These are phyloP conservation scores for Acanthisitta chloris DNA, from an alignment of 2,113 vertebrate genomes.

Conservation along the genomic window DNA sequence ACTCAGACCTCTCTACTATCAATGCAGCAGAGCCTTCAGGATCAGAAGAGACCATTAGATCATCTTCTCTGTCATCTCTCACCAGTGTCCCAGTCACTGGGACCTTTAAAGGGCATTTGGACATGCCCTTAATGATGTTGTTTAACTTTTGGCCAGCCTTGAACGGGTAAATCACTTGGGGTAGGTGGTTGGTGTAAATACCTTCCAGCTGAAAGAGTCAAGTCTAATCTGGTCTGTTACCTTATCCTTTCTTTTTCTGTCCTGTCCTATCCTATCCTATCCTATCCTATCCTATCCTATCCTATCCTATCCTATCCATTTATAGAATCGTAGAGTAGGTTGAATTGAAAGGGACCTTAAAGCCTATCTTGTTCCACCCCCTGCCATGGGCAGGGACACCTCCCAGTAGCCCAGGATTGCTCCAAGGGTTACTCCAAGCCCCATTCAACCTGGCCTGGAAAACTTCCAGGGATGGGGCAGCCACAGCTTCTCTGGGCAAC, in stretches of 20 bases:
- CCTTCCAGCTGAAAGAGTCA: neutral
- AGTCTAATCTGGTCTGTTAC: neutral
- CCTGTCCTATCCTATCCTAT: no score
- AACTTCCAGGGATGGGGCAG: neutral
- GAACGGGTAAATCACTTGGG: neutral
- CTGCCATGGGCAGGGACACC: neutral
- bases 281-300: no score
- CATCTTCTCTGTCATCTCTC: neutral
- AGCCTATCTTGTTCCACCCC: rapidly evolving
- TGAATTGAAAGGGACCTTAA: no score
- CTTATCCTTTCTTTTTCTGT: no score
- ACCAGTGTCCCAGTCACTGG: neutral
- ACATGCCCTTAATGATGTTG: neutral
- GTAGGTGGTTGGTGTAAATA: neutral
- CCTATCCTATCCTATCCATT: neutral
- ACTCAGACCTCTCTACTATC: neutral
- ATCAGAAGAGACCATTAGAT: neutral
- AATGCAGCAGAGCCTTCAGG: no score
- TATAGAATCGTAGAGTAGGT: neutral
- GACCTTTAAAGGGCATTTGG: no score
- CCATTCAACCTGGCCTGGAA: rapidly evolving
- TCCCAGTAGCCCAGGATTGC: neutral
- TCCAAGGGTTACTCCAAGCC: neutral
- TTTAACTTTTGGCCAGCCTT: neutral
- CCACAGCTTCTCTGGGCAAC: neutral